Evolutionary conservation across 2,797 vertebrate species (phyloP).

Genomic region (Toxotes lorentzi): DNA sequence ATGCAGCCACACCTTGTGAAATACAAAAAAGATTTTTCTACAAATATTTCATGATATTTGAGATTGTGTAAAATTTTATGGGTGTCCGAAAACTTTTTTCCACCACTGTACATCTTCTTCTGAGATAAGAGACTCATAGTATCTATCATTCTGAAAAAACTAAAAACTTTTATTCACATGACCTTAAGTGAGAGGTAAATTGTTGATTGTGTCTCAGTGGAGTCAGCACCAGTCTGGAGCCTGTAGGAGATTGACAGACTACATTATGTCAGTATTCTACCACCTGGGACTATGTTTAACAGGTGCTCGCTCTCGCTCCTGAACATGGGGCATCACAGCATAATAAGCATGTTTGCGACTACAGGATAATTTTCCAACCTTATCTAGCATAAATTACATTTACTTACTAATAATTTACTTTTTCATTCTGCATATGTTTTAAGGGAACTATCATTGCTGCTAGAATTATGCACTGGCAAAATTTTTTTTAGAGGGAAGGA

Average conservation of each 20-base stretch:
- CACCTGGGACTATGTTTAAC: background rate
- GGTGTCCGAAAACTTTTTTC: too few relatives aligned
- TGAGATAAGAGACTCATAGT: background rate
- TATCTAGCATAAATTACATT: constrained; percentile 1
- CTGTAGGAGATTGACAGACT: background rate
- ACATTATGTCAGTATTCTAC: background rate
- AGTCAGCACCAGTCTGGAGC: constrained; percentile 19
- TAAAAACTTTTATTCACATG: constrained; percentile 8
- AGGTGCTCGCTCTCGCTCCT: background rate
- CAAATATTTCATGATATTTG: too few relatives aligned
- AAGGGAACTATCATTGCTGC: background rate
- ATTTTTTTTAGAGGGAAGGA: background rate
- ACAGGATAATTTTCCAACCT: background rate
- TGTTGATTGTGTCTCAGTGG: background rate
- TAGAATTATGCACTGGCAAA: background rate
- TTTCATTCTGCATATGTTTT: background rate
- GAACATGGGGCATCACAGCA: too few relatives aligned
- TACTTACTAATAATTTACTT: background rate
- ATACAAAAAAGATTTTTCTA: too few relatives aligned
- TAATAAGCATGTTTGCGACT: background rate
- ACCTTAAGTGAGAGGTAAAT: constrained; percentile 25
- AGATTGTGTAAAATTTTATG: too few relatives aligned
- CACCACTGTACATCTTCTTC: constrained; percentile 1
- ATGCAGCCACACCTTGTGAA: too few relatives aligned
- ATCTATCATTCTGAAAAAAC: background rate